Base-by-base conservation (phyloP, 1,140 invertebrate genomes). In the Drosophila ambigua region DNA sequence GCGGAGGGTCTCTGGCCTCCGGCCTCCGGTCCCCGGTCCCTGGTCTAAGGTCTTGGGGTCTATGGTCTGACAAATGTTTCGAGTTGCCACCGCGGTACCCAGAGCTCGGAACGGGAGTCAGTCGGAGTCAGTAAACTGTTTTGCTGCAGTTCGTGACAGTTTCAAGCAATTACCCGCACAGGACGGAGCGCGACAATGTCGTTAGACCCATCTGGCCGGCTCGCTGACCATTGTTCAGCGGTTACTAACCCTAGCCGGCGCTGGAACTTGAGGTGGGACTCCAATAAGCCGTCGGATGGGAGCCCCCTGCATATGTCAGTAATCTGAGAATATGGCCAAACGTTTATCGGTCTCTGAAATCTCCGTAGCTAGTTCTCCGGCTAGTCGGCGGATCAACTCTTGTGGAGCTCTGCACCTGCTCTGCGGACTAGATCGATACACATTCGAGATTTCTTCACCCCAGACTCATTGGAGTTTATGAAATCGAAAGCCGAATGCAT, bases 111-210 rank as follows among this genome's bases (percentile, higher is more conserved):
- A 46, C 35, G 58, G 60, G 39, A 16, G 39, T 24, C 35, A 49
- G 52, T 26, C n/a, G 49, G 61, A 87, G 81, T 84, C 77, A 64
- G 53, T 81, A 77, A 84, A 84, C 81, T 87, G 72, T 87, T 67
- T 31, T 35, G 53, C 59, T 77, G 75, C 71, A 71, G 69, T 85
- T 85, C 81, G 81, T 85, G 81, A 85, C 81, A 85, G 72, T 85
- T 87, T 85, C 81, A 43, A 77, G 65, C 81, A 85, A 85, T 87
- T 87, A 75, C 73, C 64, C 61, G 35, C 45, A 58, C 50, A 64
- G 45, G 39, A 43, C 60, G 31, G 31, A 50, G 48, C 50, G 54
- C 54, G 54, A 60, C 59, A 65, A 66, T 78, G 79, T 68, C 79
- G 49, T 39, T 28, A 50, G 72, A 45, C 49, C 48, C 24, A 41